Evolutionary conservation across 2,113 vertebrate genomes (phyloP), one percentile per base, ranked within the genome.

Genomic region (Carassius auratus): DNA sequence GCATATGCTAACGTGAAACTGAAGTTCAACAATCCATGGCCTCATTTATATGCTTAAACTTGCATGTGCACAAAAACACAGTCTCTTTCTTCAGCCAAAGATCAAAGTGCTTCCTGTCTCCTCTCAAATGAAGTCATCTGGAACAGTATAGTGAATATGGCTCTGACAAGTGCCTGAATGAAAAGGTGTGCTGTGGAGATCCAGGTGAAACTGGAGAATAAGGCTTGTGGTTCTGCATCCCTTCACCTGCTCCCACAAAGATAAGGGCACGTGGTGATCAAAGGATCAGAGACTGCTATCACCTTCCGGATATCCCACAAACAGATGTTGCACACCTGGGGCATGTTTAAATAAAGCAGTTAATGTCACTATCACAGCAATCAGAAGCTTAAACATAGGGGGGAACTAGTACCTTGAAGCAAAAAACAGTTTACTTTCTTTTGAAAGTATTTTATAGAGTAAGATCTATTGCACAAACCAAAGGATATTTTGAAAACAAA

Each of bases 41-140:
- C 69, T n/a, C 4, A 42, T 71, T 71, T 71, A 71, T 71, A 71
- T 42, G 68, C 36, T 73, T 73, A 42, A 71, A 73, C 69, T 73
- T 73, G 36, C 19, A n/a, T 50, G 45, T 26, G 74, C 45, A 52
- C 45, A 15, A 45, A 71, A 71, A 71, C 68, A 76, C 2, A 52
- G 73, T 50, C 73, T 76, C 45, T 26, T 26, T 78, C 26, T 78
- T n/a, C 76, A 36, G 52, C 1, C 52, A 3, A 15, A 57, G 76
- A 78, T 78, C 76, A 78, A 78, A 59, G 76, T 55, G 76, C 76
- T 78, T 78, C 52, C 76, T 78, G 52, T 36, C 52, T 52, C 52
- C 50, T 55, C 76, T 6, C 8, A 36, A 5, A 36, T 78, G 52
- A 78, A 78, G 26, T 78, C 76, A 59, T 21, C 9, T 59, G 76